Conservation (phyloP, 2,797 vertebrate species). For the Tolypeutes matacus region DNA sequence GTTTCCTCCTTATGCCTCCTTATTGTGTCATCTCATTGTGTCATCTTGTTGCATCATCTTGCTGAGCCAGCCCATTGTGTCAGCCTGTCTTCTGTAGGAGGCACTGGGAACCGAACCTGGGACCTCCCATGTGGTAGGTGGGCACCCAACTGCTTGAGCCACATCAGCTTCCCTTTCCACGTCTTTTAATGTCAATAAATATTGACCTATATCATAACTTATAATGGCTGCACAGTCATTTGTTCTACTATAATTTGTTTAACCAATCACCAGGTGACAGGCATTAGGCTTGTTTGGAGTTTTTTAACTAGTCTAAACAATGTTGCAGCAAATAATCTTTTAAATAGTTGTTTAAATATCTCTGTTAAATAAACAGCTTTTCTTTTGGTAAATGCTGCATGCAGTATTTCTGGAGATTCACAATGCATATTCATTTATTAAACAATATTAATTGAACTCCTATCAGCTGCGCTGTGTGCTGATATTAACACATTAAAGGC, state of each 20-base stretch:
- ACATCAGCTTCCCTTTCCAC: too few relatives aligned
- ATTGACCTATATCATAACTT: background rate
- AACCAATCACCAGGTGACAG: background rate
- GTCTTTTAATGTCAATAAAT: background rate
- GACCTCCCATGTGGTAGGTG: too few relatives aligned
- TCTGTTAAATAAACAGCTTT: background rate
- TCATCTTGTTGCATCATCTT: too few relatives aligned
- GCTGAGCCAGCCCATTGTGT: too few relatives aligned
- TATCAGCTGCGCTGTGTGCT: background rate
- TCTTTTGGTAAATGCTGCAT: background rate
- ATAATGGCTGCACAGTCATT: background rate
- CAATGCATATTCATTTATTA: background rate
- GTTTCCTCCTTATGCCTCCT: too few relatives aligned
- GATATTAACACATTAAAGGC: background rate
- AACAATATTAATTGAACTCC: background rate
- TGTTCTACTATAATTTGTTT: background rate
- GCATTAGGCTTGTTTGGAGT: background rate
- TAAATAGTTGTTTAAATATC: slow-evolving; percentile 16
- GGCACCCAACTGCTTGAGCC: too few relatives aligned
- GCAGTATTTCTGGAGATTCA: background rate
- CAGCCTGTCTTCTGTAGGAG: too few relatives aligned
- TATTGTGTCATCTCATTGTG: too few relatives aligned
- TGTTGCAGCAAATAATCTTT: background rate
- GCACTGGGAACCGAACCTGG: too few relatives aligned
- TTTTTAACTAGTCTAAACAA: background rate